Evolutionary conservation across 2,113 vertebrate genomes (phyloP), one percentile per base, ranked within the genome.

Genomic region (Sakesphorus luctuosus): DNA sequence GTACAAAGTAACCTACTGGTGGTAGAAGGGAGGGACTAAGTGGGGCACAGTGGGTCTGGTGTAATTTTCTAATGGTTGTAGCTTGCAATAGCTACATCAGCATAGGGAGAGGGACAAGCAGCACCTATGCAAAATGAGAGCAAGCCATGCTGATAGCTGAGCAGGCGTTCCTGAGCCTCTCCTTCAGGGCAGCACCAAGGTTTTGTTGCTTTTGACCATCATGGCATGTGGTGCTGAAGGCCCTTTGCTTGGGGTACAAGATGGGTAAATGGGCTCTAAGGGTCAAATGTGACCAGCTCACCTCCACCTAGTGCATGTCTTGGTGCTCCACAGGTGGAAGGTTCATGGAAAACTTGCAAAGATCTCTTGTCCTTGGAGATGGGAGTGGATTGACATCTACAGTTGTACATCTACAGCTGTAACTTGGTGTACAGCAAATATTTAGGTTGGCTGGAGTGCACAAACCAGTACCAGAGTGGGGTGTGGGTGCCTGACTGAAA

Each of bases 191-290:
- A 2, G 29, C 44, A 28, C 21, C 3, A 5, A 16, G 16, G 21
- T 35, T 29, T 5, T 24, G 55, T 12, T 52, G 68, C 23, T 33
- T 29, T 19, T 46, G 61, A 11, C 29, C 13, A 6, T 35, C 68
- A 8, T 10, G 8, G 49, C 8, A 0, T 25, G 23, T 10, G 8
- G 33, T 12, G 8, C 4, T 24, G 2, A 6, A 47, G 16, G 18
- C 23, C 18, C 38, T 46, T 31, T 36, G 36, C 56, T 38, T 36
- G 28, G 19, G 38, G 2, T 9, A 26, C 0, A 8, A 74, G 59
- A 24, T 5, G 10, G 2, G 0, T 11, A 17, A 47, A 23, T 10
- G 15, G 16, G 12, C 63, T n/a, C 13, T 1, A 2, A 11, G 62
- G 25, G 10, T 7, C 29, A 55, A 11, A 35, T 0, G 6, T 10